Evolutionary conservation across 1,140 invertebrate species (phyloP), one percentile per base, ranked within the genome.

Genomic region (Caenorhabditis latens): DNA sequence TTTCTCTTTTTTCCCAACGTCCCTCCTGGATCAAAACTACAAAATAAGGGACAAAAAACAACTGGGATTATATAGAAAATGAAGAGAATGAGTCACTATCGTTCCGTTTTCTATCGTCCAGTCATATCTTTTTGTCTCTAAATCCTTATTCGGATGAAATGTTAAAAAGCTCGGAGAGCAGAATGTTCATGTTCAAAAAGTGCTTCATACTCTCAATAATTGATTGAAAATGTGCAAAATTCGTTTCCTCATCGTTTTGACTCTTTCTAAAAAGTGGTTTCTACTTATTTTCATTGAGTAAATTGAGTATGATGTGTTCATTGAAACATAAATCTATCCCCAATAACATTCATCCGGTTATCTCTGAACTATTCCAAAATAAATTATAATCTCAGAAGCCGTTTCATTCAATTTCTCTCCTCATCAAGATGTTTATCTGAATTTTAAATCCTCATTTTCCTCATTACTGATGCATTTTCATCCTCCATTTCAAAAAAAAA

Each of bases 391-490:
- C 32, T 58, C 19, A 24, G 61, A 63, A 63, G 61, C 61, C 61
- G 11, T 63, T 63, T 32, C 24, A 32, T 63, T 24, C 9, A 63
- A 63, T 40, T 63, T 63, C n/a, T 24, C 21, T 8, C 50, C 42
- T 71, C 42, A 71, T 71, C 21, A 46, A 71, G 9, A 65, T 65
- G 61, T 65, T 65, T 65, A 40, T 58, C 14, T 19, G 57, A 21
- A 21, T n/a, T 58, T 58, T 21, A 58, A 58, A 58, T 58, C 61
- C 58, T n/a, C 55, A 58, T 63, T 63, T 32, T 32, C n/a, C n/a
- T 32, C n/a, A 63, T 63, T 40, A 32, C 32, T 32, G 32, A 32
- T n/a, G 57, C 16, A n/a, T n/a, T n/a, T 58, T 58, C 4, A n/a
- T 58, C 16, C 19, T 32, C 2, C 32, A 32, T 32, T 32, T 32